Evolutionary conservation across 2,888 invertebrate species (phyloP).

Genomic region (Drosophila kambysellisi): DNA sequence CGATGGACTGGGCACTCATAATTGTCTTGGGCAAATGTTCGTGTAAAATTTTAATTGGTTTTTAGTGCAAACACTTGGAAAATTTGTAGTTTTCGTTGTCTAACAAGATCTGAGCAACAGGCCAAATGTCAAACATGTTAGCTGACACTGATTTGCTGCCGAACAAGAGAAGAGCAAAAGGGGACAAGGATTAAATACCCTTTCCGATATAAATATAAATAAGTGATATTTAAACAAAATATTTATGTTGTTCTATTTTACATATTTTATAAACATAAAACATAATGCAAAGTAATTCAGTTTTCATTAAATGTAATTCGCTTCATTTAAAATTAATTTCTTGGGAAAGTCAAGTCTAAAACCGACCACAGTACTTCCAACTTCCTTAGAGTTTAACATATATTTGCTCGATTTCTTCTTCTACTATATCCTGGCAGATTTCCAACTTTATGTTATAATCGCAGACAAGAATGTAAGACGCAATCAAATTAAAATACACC

Average conservation of each 20-base stretch:
- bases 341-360: not conserved
- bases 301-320: not conserved
- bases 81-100: slow-evolving; percentile 69
- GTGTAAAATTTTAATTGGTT: slow-evolving; percentile 80
- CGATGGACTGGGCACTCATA: slow-evolving; percentile 55
- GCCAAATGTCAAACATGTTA: slow-evolving; percentile 56
- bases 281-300: not conserved
- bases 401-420: not conserved
- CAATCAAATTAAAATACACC: slow-evolving; percentile 50
- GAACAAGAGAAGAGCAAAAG: not conserved
- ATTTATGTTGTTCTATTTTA: not conserved
- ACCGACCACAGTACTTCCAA: not conserved
- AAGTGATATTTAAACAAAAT: not conserved
- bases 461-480: slow-evolving; percentile 5
- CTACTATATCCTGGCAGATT: not conserved
- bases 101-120: slow-evolving; percentile 51
- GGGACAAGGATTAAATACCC: not conserved
- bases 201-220: not conserved
- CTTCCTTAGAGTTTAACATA: not conserved
- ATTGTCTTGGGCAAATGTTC: slow-evolving; percentile 78
- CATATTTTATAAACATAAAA: too few relatives aligned
- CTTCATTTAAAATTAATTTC: accelerated
- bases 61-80: slow-evolving; percentile 80
- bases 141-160: slow-evolving; percentile 43
- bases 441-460: not conserved